These are phyloP conservation scores for Biston betularia DNA, from an alignment of 2,888 invertebrate genomes.

Conservation along the genomic window DNA sequence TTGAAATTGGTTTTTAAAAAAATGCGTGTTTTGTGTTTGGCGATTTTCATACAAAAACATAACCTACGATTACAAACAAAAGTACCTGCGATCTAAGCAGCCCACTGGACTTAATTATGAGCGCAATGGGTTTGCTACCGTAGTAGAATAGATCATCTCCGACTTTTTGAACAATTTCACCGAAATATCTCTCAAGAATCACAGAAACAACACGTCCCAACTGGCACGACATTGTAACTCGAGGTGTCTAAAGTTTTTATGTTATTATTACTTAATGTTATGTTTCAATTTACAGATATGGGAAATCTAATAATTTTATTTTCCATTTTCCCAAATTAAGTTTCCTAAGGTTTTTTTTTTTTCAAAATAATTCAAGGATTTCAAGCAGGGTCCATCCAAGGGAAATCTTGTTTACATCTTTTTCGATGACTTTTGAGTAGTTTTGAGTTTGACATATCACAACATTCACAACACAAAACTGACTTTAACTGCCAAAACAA, in stretches of 20 bases:
- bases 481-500: too few species aligned
- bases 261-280: not conserved
- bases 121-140: conserved; percentile 88
- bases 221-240: conserved; percentile 88
- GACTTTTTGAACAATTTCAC: conserved; percentile 91
- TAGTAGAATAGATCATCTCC: conserved; percentile 89
- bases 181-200: conserved; percentile 92
- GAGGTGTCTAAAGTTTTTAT: not conserved
- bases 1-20: not conserved
- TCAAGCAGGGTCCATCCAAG: too few species aligned
- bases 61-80: conserved; percentile 18
- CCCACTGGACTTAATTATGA: conserved; percentile 88
- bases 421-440: too few species aligned
- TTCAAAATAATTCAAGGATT: too few species aligned
- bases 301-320: too few species aligned
- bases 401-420: too few species aligned
- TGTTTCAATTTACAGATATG: too few species aligned
- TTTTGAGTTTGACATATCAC: too few species aligned
- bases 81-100: conserved; percentile 73
- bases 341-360: too few species aligned
- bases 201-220: conserved; percentile 90
- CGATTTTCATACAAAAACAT: conserved; percentile 17
- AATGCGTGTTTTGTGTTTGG: not conserved
- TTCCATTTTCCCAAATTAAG: too few species aligned
- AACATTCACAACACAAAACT: too few species aligned